phyloP scores from a whole-genome alignment of 2,888 invertebrate species.

The Tenthredo scrophulariae region DNA sequence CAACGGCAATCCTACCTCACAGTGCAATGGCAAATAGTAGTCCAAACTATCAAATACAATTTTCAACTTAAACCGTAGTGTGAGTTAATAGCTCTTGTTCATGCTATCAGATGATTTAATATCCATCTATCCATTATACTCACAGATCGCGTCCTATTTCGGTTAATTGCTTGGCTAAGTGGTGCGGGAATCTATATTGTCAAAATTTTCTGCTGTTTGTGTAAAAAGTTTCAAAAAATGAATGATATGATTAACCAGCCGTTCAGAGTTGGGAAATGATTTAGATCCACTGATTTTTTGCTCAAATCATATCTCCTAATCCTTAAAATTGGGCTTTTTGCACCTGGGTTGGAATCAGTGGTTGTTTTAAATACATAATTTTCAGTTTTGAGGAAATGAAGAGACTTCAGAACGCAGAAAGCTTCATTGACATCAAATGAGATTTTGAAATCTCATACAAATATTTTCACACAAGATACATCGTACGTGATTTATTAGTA shows the following conservation, averaged over 20 bases:
- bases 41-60: neutral
- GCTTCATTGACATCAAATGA: neutral
- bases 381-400: neutral
- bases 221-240: neutral
- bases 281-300: neutral
- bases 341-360: neutral
- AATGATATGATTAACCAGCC: neutral
- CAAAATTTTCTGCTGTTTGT: neutral
- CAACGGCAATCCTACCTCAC: slow-evolving; percentile 10
- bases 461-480: neutral
- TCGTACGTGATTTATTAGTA: neutral
- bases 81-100: neutral
- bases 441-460: neutral
- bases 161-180: neutral
- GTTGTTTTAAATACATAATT: neutral
- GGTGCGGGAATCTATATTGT: neutral
- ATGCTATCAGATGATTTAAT: neutral
- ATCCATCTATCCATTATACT: neutral
- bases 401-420: neutral
- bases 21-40: slow-evolving; percentile 5
- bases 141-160: neutral
- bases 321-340: neutral
- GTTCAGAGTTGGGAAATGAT: neutral
- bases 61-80: neutral
- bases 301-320: neutral